A percentile compares a stretch with the other conserved stretches of the same genome.
Conservation (phyloP, 1,140 invertebrate genomes). For the Drosophila auraria region DNA sequence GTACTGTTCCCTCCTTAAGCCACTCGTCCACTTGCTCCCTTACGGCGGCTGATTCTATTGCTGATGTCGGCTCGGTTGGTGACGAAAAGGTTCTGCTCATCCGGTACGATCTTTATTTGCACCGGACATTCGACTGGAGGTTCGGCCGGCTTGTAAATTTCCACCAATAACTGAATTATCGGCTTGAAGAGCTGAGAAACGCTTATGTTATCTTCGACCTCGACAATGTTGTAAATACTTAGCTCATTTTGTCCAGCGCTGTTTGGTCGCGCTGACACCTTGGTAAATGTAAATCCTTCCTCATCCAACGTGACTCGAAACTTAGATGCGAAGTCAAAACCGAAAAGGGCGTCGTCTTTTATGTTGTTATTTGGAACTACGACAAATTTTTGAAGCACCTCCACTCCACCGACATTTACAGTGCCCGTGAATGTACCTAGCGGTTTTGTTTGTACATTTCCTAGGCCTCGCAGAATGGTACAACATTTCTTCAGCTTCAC, state of each 20-base stretch:
- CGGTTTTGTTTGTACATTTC: neutral
- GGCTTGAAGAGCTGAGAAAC: neutral
- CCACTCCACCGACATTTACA: too few species aligned
- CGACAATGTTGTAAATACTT: neutral
- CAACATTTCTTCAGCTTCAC: neutral
- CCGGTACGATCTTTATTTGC: neutral
- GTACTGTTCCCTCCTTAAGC: neutral
- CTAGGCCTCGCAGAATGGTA: too few species aligned
- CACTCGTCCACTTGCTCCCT: neutral
- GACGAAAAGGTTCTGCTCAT: neutral
- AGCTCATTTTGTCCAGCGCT: neutral
- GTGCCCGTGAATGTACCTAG: neutral
- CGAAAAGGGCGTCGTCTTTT: neutral
- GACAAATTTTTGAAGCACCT: neutral
- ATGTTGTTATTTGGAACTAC: neutral
- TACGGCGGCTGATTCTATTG: neutral
- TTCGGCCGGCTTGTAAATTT: neutral
- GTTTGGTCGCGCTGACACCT: neutral
- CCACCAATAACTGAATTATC: neutral
- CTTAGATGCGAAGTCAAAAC: neutral
- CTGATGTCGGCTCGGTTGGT: neutral
- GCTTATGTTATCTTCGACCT: neutral
- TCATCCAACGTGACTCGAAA: neutral
- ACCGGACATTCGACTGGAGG: neutral
- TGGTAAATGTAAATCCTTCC: neutral